Evolutionary conservation across 2,113 vertebrate species (phyloP).

Genomic region (Pungitius pungitius): DNA sequence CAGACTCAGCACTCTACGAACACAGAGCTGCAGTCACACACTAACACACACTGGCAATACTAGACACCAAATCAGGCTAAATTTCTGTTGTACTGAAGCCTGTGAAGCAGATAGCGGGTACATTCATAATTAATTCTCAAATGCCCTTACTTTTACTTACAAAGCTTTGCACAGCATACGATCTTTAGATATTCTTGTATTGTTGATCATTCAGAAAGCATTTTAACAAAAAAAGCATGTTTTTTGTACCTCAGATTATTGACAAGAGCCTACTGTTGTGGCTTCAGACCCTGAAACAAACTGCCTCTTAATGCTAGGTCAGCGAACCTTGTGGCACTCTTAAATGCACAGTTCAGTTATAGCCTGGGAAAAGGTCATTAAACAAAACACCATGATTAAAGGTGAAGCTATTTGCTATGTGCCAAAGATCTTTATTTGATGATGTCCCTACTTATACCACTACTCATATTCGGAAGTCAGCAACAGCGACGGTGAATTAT

Average conservation of each 20-base stretch:
- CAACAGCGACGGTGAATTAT: no score
- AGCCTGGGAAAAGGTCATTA: background rate
- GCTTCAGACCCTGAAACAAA: background rate
- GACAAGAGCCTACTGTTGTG: background rate
- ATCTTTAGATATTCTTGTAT: background rate
- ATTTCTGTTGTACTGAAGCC: background rate
- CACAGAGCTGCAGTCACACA: slow-evolving; percentile 19
- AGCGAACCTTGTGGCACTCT: background rate
- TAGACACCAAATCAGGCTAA: background rate
- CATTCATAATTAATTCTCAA: background rate
- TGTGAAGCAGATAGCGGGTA: background rate
- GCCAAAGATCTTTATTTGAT: background rate
- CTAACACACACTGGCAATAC: slow-evolving; percentile 2
- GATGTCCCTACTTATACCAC: no score
- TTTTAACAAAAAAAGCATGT: no score
- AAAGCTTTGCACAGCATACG: background rate
- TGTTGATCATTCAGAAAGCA: background rate
- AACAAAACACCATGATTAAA: background rate
- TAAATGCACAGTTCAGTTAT: background rate
- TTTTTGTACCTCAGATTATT: background rate
- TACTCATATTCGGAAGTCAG: no score
- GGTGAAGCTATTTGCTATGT: background rate
- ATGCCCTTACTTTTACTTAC: background rate
- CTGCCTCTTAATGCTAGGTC: background rate
- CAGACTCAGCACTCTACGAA: slow-evolving; percentile 20